Conservation (phyloP, 1,140 invertebrate genomes). For the Tetragonula clypearis region DNA sequence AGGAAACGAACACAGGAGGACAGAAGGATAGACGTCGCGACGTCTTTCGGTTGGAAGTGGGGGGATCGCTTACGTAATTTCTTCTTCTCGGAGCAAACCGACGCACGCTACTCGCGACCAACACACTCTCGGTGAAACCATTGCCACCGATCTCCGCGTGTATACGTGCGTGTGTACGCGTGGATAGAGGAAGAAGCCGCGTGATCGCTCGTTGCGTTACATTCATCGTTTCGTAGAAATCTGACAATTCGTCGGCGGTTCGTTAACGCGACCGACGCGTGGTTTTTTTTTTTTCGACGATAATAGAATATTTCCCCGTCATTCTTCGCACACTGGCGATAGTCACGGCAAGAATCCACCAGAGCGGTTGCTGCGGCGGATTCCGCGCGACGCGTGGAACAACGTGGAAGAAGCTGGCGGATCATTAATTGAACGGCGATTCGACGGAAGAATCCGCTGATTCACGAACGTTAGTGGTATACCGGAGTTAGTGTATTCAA, state of each 20-base stretch:
- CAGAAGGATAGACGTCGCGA: slow-evolving; percentile 50
- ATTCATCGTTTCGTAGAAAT: slow-evolving; percentile 60
- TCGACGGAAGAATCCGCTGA: slow-evolving; percentile 25
- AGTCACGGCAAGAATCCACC: not conserved
- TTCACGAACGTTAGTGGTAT: not conserved
- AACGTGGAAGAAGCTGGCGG: not conserved
- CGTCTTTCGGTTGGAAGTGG: slow-evolving; percentile 32
- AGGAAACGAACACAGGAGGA: slow-evolving; percentile 41
- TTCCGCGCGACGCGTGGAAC: not conserved
- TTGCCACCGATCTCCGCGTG: not conserved
- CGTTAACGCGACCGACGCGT: slow-evolving; percentile 30
- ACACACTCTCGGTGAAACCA: slow-evolving; percentile 6
- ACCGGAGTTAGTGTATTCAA: not conserved
- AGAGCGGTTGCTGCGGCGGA: not conserved
- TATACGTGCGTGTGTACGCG: not conserved
- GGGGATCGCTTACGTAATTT: slow-evolving; percentile 60
- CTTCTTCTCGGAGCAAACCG: slow-evolving; percentile 52
- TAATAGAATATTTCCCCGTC: slow-evolving; percentile 9
- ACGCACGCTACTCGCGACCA: slow-evolving; percentile 3
- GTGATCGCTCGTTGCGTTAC: slow-evolving; percentile 51
- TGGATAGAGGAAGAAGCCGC: slow-evolving; percentile 25
- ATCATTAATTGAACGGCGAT: slow-evolving; percentile 21
- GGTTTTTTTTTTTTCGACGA: not conserved
- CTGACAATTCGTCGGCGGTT: slow-evolving; percentile 52
- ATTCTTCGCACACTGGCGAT: not conserved